Evolutionary conservation across 2,888 invertebrate species (phyloP), one percentile per base, ranked within the genome.

Genomic region (Ichneumoninae sp.): DNA sequence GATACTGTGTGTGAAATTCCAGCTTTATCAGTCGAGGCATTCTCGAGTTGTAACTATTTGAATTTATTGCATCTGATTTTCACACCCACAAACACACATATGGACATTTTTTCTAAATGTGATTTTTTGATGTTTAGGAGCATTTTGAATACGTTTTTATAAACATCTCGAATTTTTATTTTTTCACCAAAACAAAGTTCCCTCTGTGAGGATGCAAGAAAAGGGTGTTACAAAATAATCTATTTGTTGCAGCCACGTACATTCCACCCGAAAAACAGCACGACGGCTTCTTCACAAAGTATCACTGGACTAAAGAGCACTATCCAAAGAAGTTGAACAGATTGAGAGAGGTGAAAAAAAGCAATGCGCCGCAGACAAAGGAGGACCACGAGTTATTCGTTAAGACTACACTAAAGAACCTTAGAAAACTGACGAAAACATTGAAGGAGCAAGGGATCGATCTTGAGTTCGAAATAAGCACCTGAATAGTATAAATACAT

Each of bases 251-350:
- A 96, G 97, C 96, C 80, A 94, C 94, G 10, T 96, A 95, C 88
- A 95, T 97, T 86, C 96, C 97, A 22, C 96, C 96, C 1, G 96
- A 96, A 85, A 95, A 96, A 86, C 96, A 96, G 90, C 95, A 94
- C 89, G 92, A 88, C 47, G 94, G 94, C 80, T 95, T 95, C 76
- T 96, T 95, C 90, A 94, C 87, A 82, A 94, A 95, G n/a, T 94
- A 93, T 81, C 90, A 95, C 71, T 96, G 95, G 94, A 94, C 94
- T 5, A 86, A 91, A 16, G 90, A 94, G 50, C 94, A 94, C 84
- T 95, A 95, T 87, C 94, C 95, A 0, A 93, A 90, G 80, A 90
- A 94, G 82, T 89, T 89, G 10, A 92, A 92, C 47, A 94, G 95
- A 85, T 88, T 93, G 6, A 94, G 94, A 90, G 92, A 93, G 76